phyloP scores from a whole-genome alignment of 1,140 invertebrate genomes.

The Choristoneura fumiferana region DNA sequence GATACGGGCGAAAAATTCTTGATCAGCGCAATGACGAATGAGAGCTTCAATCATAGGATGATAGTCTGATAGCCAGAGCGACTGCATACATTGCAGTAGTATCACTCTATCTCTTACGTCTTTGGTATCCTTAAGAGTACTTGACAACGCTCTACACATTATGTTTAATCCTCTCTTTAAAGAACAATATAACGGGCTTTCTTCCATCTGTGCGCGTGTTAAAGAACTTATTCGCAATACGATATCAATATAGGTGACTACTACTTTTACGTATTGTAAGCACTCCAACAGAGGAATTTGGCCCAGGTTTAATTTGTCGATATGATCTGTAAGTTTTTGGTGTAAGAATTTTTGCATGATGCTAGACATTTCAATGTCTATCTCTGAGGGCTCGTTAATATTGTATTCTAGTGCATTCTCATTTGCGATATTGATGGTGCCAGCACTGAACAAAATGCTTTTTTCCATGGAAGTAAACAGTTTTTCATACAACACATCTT shows the following conservation, averaged over 20 bases:
- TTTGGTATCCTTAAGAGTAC: slow-evolving; percentile 36
- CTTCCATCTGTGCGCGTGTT: slow-evolving; percentile 25
- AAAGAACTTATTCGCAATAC: slow-evolving; percentile 37
- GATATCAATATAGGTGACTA: slow-evolving; percentile 43
- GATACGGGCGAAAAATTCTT: slow-evolving; percentile 50
- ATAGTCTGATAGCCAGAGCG: slow-evolving; percentile 47
- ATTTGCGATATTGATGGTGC: slow-evolving; percentile 39
- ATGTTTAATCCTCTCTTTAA: slow-evolving; percentile 34
- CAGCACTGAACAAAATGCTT: slow-evolving; percentile 58
- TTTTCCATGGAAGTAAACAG: slow-evolving; percentile 52
- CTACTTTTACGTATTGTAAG: slow-evolving; percentile 38
- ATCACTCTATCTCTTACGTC: slow-evolving; percentile 41
- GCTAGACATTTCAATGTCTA: slow-evolving; percentile 31
- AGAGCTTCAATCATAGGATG: slow-evolving; percentile 32
- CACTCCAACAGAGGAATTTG: slow-evolving; percentile 31
- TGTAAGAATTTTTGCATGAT: slow-evolving; percentile 30
- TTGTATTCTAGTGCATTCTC: background rate
- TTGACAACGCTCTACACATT: slow-evolving; percentile 33
- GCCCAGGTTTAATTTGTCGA: slow-evolving; percentile 28
- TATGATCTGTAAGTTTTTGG: slow-evolving; percentile 26
- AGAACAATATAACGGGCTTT: slow-evolving; percentile 26
- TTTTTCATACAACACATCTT: slow-evolving; percentile 35
- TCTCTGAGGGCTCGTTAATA: slow-evolving; percentile 30
- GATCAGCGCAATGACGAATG: slow-evolving; percentile 40
- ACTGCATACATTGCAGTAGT: slow-evolving; percentile 39